Evolutionary conservation across 2,113 vertebrate species (phyloP), one percentile per base, ranked within the genome.

Genomic region (Serilophus lunatus): DNA sequence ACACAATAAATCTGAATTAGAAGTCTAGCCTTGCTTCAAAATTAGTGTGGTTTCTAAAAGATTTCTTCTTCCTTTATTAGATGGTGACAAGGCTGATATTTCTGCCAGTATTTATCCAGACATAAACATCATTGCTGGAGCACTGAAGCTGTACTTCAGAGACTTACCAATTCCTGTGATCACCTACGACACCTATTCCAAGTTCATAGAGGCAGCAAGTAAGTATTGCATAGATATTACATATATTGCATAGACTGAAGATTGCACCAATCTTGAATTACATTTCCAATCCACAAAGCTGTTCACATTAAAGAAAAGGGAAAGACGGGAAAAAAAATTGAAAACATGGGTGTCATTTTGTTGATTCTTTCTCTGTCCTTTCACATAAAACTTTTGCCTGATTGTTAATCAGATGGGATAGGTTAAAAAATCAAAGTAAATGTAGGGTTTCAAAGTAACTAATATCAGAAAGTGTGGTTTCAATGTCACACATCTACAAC

Each of bases 181-280:
- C 95, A 99, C 99, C 9, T 99, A 99, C 8, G 98, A 99, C 82
- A 98, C 99, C 80, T 99, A 99, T 95, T 98, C 99, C 94, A 99
- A 98, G 97, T 99, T 99, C 96, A 99, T 99, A 97, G 99, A 99
- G 75, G 99, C 99, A 96, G 99, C 99, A 57, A 99, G 99, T 99
- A 98, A 98, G 99, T 97, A 95, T 12, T 63, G 10, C 40, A 17
- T 35, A 50, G 53, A 66, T 60, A 76, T 95, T n/a, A n/a, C n/a
- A n/a, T n/a, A n/a, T n/a, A n/a, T n/a, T n/a, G n/a, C n/a, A n/a
- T n/a, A n/a, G n/a, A n/a, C n/a, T n/a, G n/a, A n/a, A n/a, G n/a
- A n/a, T 81, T 83, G 49, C 33, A 71, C n/a, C 0, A 1, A 31
- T 51, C 51, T 92, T 81, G 64, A 91, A 82, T 88, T 91, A 50